phyloP scores from a whole-genome alignment of 2,888 invertebrate species.

The Phalera bucephala region DNA sequence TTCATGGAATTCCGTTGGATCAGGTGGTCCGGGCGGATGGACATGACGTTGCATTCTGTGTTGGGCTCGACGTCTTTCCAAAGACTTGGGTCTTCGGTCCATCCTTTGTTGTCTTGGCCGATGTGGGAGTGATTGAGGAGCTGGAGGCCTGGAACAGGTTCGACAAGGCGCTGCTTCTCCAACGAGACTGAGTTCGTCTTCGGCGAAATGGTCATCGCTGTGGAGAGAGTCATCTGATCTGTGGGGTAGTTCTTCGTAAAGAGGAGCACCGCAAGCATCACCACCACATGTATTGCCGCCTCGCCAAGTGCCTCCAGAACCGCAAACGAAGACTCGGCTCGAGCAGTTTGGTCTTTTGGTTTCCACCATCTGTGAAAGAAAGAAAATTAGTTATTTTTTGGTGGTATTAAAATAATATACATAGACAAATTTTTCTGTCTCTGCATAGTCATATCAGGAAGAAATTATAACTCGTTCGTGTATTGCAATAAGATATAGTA shows the following conservation, averaged over 20 bases:
- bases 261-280: constrained; percentile 85
- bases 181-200: constrained; percentile 88
- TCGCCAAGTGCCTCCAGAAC: constrained; percentile 81
- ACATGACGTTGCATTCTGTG: constrained; percentile 76
- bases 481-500: too few species aligned
- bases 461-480: too few species aligned
- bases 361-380: constrained; percentile 86
- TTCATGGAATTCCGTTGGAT: constrained; percentile 91
- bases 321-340: constrained; percentile 87
- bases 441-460: too few species aligned
- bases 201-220: constrained; percentile 93
- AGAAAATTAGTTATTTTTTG: neutral
- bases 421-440: too few species aligned
- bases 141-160: constrained; percentile 77
- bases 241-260: constrained; percentile 90
- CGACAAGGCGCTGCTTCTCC: constrained; percentile 76
- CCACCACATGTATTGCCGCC: constrained; percentile 76
- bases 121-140: constrained; percentile 78
- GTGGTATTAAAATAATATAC: too few species aligned
- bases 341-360: constrained; percentile 84
- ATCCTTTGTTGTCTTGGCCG: constrained; percentile 83
- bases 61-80: constrained; percentile 77
- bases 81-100: constrained; percentile 81
- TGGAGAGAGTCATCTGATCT: constrained; percentile 84
- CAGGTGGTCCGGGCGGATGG: constrained; percentile 88